Conservation (phyloP, 2,113 vertebrate species). For the Apodemus speciosus region DNA sequence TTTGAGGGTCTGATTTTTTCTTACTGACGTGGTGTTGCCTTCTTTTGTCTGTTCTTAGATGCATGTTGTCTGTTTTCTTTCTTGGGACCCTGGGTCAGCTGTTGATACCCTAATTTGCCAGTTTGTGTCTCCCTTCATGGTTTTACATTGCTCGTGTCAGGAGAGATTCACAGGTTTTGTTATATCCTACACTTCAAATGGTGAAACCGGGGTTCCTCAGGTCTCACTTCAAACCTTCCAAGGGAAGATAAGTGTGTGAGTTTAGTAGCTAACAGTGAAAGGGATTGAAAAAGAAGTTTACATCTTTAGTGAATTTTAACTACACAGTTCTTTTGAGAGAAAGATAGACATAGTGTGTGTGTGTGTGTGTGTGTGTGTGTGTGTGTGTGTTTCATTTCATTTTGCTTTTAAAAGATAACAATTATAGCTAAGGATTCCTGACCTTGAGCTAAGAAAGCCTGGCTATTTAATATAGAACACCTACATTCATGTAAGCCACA, state of each 20-base stretch:
- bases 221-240: conserved; percentile 12
- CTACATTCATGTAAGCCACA: background rate
- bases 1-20: conserved; percentile 26
- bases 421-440: conserved; percentile 34
- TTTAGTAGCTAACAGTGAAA: conserved; percentile 18
- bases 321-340: background rate
- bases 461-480: conserved; percentile 9
- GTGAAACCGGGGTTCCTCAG: background rate
- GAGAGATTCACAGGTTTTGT: background rate
- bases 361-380: background rate
- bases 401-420: conserved; percentile 55
- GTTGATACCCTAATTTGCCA: conserved; percentile 39
- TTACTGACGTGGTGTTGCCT: conserved; percentile 39
- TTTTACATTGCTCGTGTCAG: conserved; percentile 23
- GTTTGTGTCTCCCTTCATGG: conserved; percentile 11
- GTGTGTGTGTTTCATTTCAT: background rate
- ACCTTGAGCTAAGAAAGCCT: conserved; percentile 25
- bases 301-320: conserved; percentile 4
- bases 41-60: conserved; percentile 53
- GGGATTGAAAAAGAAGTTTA: background rate
- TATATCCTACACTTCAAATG: background rate
- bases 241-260: background rate
- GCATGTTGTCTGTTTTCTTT: conserved; percentile 35
- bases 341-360: background rate
- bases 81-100: background rate